Evolutionary conservation across 2,888 invertebrate genomes (phyloP), one percentile per base, ranked within the genome.

Genomic region (Scotopteryx bipunctaria): DNA sequence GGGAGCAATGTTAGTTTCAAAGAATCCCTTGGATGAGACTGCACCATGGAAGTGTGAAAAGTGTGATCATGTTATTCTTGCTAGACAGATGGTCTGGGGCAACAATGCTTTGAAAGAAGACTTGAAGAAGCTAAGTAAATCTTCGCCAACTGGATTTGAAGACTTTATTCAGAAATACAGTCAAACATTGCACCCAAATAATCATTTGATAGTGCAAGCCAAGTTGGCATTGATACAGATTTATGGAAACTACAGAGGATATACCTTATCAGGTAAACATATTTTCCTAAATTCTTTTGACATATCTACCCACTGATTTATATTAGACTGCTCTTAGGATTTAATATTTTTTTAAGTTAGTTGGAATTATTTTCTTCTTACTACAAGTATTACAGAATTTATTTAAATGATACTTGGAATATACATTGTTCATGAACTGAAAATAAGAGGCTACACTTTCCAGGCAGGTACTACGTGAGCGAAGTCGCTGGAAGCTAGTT

Each of bases 141-240:
- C 72, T 0, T 82, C 87, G 8, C 93, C 94, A 0, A 77, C 78
- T 23, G 86, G 85, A 1, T 89, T 93, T 40, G 94, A 95, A 75
- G 91, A 92, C 1, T 93, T 94, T 55, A 83, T 95, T 38, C 78
- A 86, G 8, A 93, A 93, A 60, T 92, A 94, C 65, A 91, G 91
- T 42, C 88, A 91, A 45, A 92, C 93, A 3, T 73, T 95, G 45
- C 95, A 95, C 73, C 91, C 93, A 0, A 92, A 84, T 29, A 95
- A 95, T 65, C 93, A 93, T 65, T 92, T 94, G 61, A 86, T 94
- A 0, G 76, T 95, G 11, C 93, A 94, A 71, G 92, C 94, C 0
- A 95, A 95, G 71, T 92, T 94, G 70, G 93, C 93, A 2, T 79
- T 95, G 23, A 86, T 92, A 37, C 94, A 95, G 74, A 89, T 95